phyloP scores from a whole-genome alignment of 2,113 vertebrate species.

The Sula dactylatra region DNA sequence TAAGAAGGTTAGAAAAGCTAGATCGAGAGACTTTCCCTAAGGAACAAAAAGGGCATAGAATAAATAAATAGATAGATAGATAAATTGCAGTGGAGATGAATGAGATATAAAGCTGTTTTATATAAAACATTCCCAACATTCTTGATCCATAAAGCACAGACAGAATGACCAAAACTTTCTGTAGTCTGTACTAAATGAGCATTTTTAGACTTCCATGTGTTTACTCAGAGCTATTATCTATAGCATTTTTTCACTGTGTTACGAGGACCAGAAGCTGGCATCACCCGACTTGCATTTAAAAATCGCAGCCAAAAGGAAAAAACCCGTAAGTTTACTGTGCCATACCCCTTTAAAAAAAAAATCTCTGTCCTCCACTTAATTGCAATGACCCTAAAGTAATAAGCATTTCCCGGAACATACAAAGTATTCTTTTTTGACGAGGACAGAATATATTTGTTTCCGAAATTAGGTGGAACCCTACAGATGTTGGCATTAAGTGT shows the following conservation, averaged over 20 bases:
- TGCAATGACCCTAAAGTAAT: constrained; percentile 28
- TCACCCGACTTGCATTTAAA: neutral
- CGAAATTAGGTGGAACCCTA: constrained; percentile 64
- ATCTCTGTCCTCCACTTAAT: neutral
- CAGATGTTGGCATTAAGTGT: constrained; percentile 67
- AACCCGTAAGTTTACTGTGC: neutral
- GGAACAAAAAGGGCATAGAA: neutral
- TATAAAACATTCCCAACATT: neutral
- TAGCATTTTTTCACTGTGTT: neutral
- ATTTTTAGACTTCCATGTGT: neutral
- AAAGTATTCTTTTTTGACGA: neutral
- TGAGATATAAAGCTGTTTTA: neutral
- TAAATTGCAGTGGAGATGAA: neutral
- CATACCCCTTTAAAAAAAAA: neutral
- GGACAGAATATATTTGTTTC: constrained; percentile 51
- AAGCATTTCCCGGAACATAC: constrained; percentile 18
- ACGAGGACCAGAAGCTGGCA: neutral
- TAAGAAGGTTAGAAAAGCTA: neutral
- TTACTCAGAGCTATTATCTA: neutral
- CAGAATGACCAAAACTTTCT: neutral
- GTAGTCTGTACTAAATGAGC: neutral
- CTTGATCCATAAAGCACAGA: neutral
- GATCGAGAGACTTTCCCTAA: neutral
- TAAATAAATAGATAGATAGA: neutral
- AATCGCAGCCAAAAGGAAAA: neutral